A percentile compares a stretch with the other conserved stretches of the same genome.
phyloP scores from a whole-genome alignment of 2,797 vertebrate genomes.

The Catharus ustulatus region DNA sequence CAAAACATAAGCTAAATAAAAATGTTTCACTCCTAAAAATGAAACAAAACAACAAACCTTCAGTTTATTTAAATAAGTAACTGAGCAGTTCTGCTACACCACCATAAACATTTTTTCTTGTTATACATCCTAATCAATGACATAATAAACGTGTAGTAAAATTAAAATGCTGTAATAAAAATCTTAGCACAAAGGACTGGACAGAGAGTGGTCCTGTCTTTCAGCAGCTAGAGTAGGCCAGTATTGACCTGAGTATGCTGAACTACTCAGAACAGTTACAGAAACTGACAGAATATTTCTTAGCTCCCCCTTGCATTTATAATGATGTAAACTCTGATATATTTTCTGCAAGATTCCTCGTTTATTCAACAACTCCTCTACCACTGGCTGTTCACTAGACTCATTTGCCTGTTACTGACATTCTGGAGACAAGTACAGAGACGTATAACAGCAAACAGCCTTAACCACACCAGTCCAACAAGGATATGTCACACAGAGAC shows the following conservation, averaged over 20 bases:
- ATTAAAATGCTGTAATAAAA: not conserved
- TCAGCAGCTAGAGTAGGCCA: not conserved
- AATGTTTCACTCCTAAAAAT: not conserved
- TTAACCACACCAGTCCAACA: not conserved
- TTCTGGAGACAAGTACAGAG: not conserved
- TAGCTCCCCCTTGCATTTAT: not conserved
- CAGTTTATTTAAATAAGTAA: not conserved
- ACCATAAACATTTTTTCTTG: not conserved
- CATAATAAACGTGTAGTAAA: not conserved
- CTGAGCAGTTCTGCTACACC: not conserved
- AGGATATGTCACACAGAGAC: not conserved
- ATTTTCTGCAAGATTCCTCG: not conserved
- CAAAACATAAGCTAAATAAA: not conserved
- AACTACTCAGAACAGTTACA: not conserved
- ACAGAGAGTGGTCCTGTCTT: not conserved
- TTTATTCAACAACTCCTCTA: not conserved
- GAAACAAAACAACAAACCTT: not conserved
- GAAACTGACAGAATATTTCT: not conserved
- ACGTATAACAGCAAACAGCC: fast-evolving
- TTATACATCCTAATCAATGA: not conserved
- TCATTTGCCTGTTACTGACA: not conserved
- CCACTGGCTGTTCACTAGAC: not conserved
- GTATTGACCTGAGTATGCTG: not conserved
- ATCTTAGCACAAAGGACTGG: not conserved
- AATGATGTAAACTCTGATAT: not conserved